Evolutionary conservation across 2,888 invertebrate genomes (phyloP), one percentile per base, ranked within the genome.

Genomic region (Augochlorella aurata): DNA sequence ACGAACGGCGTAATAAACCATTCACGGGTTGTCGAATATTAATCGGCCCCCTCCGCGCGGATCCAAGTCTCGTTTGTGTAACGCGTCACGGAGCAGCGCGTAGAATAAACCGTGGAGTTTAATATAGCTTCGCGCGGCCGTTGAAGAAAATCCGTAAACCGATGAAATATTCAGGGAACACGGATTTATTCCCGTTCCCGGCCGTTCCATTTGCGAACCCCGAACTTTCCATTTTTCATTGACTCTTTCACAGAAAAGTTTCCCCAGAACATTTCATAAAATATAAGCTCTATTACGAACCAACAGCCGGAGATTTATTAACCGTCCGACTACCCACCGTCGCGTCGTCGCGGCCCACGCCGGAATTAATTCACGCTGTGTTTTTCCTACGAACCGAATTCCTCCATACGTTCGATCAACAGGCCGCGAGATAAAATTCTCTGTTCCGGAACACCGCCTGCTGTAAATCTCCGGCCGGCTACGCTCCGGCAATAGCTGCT

Each of bases 381-480:
- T 44, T 65, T n/a, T 44, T 12, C 65, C 63, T 10, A 4, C 63
- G 63, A 16, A 61, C 61, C 61, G 16, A 29, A 63, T 63, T 38
- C 38, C 38, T 9, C 18, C 63, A n/a, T 63, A 38, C 38, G 38
- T 18, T 63, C 63, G 63, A 63, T 63, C 63, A 63, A 63, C 63
- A 38, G 29, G 63, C 29, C 38, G 18, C 18, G 38, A 63, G 63
- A 38, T 21, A 38, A 63, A 63, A 18, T 63, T 63, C 63, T 38
- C 18, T 10, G 38, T 38, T 38, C 38, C n/a, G 38, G 61, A 63
- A 63, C 16, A 52, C 4, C 24, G 14, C 0, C 12, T 4, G n/a
- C 38, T 18, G 77, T 65, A 79, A 77, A 77, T 79, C 63, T 69
- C 49, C 7, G 7, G 29, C 21, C 10, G 14, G n/a, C 21, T 21